These are phyloP conservation scores for Caenorhabditis remanei DNA, from an alignment of 1,140 invertebrate species.

Conservation along the genomic window DNA sequence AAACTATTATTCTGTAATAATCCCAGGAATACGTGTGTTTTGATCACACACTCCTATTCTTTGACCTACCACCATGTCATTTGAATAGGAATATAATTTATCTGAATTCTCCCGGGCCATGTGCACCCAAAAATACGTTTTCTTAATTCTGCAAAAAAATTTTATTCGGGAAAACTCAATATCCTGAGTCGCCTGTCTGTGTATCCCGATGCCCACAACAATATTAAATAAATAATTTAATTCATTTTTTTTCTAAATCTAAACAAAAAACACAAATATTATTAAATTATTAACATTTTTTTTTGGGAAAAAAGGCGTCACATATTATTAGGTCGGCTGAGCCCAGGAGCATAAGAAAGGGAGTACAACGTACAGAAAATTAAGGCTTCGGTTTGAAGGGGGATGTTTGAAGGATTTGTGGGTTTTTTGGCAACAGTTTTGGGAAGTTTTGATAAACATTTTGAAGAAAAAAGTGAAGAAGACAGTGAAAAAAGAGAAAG, in stretches of 20 bases:
- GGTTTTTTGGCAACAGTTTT: conserved; percentile 3
- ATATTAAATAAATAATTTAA: neutral
- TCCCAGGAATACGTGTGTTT: no score
- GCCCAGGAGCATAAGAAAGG: conserved; percentile 16
- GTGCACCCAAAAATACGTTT: no score
- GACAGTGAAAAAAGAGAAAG: neutral
- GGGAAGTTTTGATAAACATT: neutral
- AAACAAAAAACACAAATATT: conserved; percentile 2
- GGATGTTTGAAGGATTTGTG: neutral
- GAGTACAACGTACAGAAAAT: conserved; percentile 30
- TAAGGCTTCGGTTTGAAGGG: conserved; percentile 29
- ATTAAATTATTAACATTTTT: conserved; percentile 1
- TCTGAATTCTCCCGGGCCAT: no score
- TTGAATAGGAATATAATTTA: no score
- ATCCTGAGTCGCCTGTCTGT: no score
- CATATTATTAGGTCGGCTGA: conserved; percentile 43
- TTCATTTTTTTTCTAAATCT: neutral
- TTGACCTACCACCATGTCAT: no score
- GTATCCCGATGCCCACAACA: no score
- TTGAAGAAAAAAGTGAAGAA: neutral
- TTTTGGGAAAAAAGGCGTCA: neutral
- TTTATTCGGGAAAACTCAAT: no score
- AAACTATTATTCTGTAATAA: no score
- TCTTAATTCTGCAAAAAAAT: no score
- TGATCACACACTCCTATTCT: no score